phyloP scores from a whole-genome alignment of 2,113 vertebrate genomes.

The Pseudopodoces humilis region DNA sequence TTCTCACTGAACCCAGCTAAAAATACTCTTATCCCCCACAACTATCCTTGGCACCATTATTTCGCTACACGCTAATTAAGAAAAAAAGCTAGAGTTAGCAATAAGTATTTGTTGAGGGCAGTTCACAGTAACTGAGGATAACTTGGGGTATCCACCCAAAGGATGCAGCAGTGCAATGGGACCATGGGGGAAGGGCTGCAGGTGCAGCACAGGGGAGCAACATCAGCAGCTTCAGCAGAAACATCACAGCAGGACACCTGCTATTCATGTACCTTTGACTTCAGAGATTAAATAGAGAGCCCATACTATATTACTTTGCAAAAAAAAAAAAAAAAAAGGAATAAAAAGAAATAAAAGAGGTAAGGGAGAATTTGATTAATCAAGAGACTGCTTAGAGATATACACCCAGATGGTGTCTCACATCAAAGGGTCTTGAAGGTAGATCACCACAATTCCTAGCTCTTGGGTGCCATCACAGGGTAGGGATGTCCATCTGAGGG shows the following conservation, averaged over 20 bases:
- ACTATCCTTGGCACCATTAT: fast-evolving
- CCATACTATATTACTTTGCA: neutral
- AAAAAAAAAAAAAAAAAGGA: too few species aligned
- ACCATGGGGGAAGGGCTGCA: fast-evolving
- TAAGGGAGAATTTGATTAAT: neutral
- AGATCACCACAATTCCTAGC: neutral
- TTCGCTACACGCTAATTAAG: neutral
- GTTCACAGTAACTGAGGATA: neutral
- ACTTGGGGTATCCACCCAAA: neutral
- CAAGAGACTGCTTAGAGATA: neutral
- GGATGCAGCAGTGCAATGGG: neutral
- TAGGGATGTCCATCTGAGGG: neutral
- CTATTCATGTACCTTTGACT: neutral
- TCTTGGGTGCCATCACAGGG: neutral
- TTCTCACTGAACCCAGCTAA: neutral
- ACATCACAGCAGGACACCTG: neutral
- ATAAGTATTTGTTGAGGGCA: neutral
- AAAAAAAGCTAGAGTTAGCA: neutral
- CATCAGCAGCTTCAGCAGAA: neutral
- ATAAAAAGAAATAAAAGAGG: neutral
- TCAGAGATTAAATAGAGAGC: neutral
- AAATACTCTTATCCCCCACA: neutral
- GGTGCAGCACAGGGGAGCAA: neutral
- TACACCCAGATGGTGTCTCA: neutral
- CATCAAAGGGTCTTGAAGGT: neutral